Base-by-base conservation (phyloP, 2,113 vertebrate species). In the Cnemophilus loriae region DNA sequence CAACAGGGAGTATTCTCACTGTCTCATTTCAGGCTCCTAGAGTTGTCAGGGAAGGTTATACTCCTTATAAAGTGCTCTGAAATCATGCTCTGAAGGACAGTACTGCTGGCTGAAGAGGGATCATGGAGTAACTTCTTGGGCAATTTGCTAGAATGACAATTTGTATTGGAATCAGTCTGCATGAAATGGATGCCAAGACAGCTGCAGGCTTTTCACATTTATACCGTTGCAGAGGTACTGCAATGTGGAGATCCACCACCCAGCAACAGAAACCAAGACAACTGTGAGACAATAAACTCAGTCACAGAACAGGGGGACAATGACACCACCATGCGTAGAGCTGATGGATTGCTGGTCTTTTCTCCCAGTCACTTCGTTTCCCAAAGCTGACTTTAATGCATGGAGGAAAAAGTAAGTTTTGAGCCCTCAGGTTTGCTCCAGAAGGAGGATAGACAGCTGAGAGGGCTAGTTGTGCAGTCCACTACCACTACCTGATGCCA, bases 361-460 rank as follows among this genome's bases (percentile, higher is more conserved):
- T 82, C 28, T 68, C 13, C 9, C 39, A 67, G 4, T 30, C 52
- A 15, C 5, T 35, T 73, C 0, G 0, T 74, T 42, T 60, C n/a
- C 20, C 18, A 78, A 23, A 53, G 27, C 2, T 0, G 1, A 6
- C 50, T 3, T 49, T 10, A 37, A 35, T 2, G 20, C 9, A 5
- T 3, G 4, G 4, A 79, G 3, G 2, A 7, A 75, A 73, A 87
- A 56, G 7, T 3, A 84, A 46, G 59, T 55, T 84, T 37, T 20
- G 14, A 4, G 17, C 75, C 16, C 20, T 84, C 14, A 28, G 20
- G 14, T 59, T 57, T 61, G 42, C 23, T 63, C 19, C 53, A 26
- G 70, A 74, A 64, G 7, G 37, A 42, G 10, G 2, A 8, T 57
- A 84, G 30, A 13, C 9, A 67, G 20, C 33, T 42, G 65, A 39